Evolutionary conservation across 2,113 vertebrate genomes (phyloP).

Genomic region (Elachura formosa): DNA sequence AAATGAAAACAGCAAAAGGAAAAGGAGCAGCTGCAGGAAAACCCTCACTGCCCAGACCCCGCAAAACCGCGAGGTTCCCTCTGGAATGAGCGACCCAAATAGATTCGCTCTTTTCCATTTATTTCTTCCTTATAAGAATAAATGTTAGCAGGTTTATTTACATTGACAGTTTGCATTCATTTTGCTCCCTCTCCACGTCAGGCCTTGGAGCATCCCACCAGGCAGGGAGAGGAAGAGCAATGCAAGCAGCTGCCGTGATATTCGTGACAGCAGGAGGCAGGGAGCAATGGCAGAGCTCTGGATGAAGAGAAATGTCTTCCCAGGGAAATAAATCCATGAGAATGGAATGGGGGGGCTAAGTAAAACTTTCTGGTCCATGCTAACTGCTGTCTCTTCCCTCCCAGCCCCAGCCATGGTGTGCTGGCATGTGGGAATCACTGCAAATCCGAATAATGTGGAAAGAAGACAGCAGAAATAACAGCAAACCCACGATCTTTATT

Average conservation of each 20-base stretch:
- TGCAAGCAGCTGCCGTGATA: neutral
- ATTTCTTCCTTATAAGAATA: neutral
- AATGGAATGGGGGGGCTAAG: neutral
- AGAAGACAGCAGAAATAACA: neutral
- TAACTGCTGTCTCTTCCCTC: neutral
- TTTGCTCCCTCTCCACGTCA: neutral
- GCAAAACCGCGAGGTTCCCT: neutral
- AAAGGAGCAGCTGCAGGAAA: neutral
- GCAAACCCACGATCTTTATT: rapidly evolving
- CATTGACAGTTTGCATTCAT: neutral
- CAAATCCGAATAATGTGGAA: neutral
- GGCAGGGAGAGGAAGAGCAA: neutral
- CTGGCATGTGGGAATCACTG: neutral
- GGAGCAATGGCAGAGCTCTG: neutral
- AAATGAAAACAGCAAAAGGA: neutral
- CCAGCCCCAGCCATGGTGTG: rapidly evolving
- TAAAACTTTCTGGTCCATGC: neutral
- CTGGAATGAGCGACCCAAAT: neutral
- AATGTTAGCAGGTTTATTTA: neutral
- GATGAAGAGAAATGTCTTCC: neutral
- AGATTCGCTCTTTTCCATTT: neutral
- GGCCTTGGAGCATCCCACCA: neutral
- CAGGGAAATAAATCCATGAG: neutral
- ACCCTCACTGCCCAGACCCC: rapidly evolving
- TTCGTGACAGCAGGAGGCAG: neutral